These are phyloP conservation scores for Rynchops niger DNA, from an alignment of 2,113 vertebrate species.

Conservation along the genomic window DNA sequence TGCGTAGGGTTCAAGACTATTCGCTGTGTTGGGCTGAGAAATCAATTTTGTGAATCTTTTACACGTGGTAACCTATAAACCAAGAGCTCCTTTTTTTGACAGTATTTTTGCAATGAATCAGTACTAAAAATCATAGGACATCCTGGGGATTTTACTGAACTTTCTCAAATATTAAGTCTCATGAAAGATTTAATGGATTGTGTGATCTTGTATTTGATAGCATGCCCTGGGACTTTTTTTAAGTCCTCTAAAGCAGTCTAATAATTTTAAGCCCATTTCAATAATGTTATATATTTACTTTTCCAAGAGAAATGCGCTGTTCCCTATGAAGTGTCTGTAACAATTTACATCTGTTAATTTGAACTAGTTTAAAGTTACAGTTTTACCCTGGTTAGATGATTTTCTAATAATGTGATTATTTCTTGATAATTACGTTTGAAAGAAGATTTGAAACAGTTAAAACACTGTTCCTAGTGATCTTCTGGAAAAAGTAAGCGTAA, in stretches of 20 bases:
- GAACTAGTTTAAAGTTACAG: background rate
- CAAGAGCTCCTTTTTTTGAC: background rate
- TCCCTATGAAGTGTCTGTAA: background rate
- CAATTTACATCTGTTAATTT: background rate
- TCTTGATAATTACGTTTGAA: background rate
- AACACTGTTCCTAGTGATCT: background rate
- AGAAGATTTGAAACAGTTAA: background rate
- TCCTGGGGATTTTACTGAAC: background rate
- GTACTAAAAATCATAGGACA: background rate
- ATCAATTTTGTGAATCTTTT: background rate
- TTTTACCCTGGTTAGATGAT: background rate
- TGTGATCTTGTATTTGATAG: background rate
- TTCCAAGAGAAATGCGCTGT: background rate
- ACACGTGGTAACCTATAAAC: background rate
- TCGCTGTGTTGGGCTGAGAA: background rate
- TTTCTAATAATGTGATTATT: conserved; percentile 26
- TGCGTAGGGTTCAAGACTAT: background rate
- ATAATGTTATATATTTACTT: conserved; percentile 22
- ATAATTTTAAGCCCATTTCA: background rate
- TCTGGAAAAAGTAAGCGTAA: background rate
- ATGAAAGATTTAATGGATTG: background rate
- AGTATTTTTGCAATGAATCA: background rate
- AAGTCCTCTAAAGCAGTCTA: background rate
- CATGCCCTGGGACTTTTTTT: background rate
- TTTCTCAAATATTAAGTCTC: background rate